A percentile compares a stretch with the other conserved stretches of the same genome.
These are phyloP conservation scores for Pedicia rivosa DNA, from an alignment of 2,888 invertebrate species.

Conservation along the genomic window DNA sequence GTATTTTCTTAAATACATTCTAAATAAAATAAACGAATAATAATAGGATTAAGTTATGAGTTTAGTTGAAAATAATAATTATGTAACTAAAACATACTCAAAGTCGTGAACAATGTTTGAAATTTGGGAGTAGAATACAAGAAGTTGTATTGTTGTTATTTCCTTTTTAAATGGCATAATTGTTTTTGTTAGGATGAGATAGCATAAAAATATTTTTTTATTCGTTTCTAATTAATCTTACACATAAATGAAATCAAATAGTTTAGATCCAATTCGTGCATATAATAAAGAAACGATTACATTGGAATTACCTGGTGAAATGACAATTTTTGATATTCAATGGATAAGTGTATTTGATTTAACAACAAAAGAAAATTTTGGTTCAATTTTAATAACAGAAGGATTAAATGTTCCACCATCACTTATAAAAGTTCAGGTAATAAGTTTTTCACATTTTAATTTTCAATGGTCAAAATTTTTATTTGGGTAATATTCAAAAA, in stretches of 20 bases:
- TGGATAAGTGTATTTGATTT: conserved; percentile 74
- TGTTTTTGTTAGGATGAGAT: not conserved
- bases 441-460: too few relatives aligned
- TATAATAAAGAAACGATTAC: conserved; percentile 59
- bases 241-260: too few relatives aligned
- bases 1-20: too few relatives aligned
- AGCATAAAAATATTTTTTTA: not conserved
- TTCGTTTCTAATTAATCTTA: too few relatives aligned
- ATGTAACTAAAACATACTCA: too few relatives aligned
- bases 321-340: conserved; percentile 63
- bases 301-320: conserved; percentile 63
- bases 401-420: conserved; percentile 77
- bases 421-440: conserved; percentile 45
- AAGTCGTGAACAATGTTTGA: too few relatives aligned
- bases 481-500: conserved; percentile 14
- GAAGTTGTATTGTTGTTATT: not conserved
- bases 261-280: conserved; percentile 59
- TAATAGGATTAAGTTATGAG: too few relatives aligned
- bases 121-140: too few relatives aligned
- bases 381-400: conserved; percentile 62
- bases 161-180: not conserved
- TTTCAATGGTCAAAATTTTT: not conserved
- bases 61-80: too few relatives aligned
- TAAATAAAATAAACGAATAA: not conserved
- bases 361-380: conserved; percentile 47